Evolutionary conservation across 37 sponge, comb jelly and placozoan genomes (phyloP).

Genomic region (Dysidea cf. avara): DNA sequence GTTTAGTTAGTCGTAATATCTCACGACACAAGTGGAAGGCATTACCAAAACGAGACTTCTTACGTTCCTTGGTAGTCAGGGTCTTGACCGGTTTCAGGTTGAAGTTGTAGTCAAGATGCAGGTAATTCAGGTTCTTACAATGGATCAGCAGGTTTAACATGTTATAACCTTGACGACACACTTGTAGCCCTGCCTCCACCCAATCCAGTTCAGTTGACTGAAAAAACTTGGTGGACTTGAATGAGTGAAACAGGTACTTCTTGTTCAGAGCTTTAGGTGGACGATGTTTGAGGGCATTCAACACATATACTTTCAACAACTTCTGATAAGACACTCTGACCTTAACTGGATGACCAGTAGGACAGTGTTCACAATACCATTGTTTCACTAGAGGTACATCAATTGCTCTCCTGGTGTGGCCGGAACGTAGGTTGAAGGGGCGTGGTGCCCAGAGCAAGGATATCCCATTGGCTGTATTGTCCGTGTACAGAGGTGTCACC

Average conservation of each 20-base stretch:
- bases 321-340: slow-evolving; percentile 99
- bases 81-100: slow-evolving; percentile 99
- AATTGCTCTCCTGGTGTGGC: slow-evolving; percentile 84
- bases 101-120: slow-evolving; percentile 99
- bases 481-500: slow-evolving; percentile 94
- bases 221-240: slow-evolving; percentile 98
- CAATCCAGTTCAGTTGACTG: slow-evolving; percentile 98
- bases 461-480: slow-evolving; percentile 98
- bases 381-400: slow-evolving; percentile 93
- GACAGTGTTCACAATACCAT: slow-evolving; percentile 97
- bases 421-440: slow-evolving; percentile 94
- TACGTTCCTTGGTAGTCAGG: slow-evolving; percentile 96
- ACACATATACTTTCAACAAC: slow-evolving; percentile 90
- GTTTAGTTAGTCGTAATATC: slow-evolving; percentile 95
- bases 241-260: slow-evolving; percentile 93
- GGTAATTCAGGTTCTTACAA: slow-evolving; percentile 99
- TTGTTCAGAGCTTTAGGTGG: slow-evolving; percentile 98
- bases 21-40: slow-evolving; percentile 99
- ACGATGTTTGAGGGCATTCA: slow-evolving; percentile 96
- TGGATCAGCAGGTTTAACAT: slow-evolving; percentile 99
- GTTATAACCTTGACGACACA: slow-evolving; percentile 99
- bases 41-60: slow-evolving; percentile 98
- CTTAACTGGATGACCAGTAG: slow-evolving; percentile 94
- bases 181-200: slow-evolving; percentile 99
- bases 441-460: slow-evolving; percentile 96